Base-by-base conservation (phyloP, 1,140 invertebrate species). In the Caenorhabditis inopinata region DNA sequence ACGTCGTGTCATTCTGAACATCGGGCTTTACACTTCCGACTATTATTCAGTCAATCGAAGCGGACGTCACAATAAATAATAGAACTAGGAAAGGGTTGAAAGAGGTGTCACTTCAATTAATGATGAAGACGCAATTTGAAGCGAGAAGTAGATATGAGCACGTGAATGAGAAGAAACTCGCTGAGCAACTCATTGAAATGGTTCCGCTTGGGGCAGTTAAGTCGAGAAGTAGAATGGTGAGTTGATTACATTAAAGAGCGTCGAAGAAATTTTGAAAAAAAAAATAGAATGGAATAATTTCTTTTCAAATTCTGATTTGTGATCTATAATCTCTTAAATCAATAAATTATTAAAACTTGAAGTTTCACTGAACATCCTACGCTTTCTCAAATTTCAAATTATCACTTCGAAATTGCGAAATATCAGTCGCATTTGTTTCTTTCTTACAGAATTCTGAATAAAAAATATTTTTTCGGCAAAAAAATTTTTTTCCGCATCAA, bases 91-190 rank as follows among this genome's bases (percentile, higher is more conserved):
- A 85, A 74, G 77, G 81, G 25, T 51, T 87, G 16, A 87, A 87
- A 53, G 83, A 87, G 32, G 86, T 84, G 29, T 35, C 80, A 6
- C 38, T 87, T 12, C 85, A 86, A 58, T 73, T 87, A 35, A 27
- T 85, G 1, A 80, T 87, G 51, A 87, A 87, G 76, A 85, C 80
- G 1, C 81, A 86, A 21, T 86, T 86, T 75, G 86, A 88, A 42
- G 85, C 86, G 3, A 82, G 76, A 62, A 87, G 87, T 49, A 74
- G 80, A 48, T 87, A 87, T 75, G 86, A 87, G 74, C 86, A 87
- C 62, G 83, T 87, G 16, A 84, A 84, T 74, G 87, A 87, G 47
- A 84, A 83, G 58, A 87, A 87, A 68, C 47, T 87, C 27, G 74
- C 85, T 38, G 86, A 87, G 76, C 76, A 85, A 42, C 45, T 83